Evolutionary conservation across 2,797 vertebrate species (phyloP).

Genomic region (Trachurus trachurus): DNA sequence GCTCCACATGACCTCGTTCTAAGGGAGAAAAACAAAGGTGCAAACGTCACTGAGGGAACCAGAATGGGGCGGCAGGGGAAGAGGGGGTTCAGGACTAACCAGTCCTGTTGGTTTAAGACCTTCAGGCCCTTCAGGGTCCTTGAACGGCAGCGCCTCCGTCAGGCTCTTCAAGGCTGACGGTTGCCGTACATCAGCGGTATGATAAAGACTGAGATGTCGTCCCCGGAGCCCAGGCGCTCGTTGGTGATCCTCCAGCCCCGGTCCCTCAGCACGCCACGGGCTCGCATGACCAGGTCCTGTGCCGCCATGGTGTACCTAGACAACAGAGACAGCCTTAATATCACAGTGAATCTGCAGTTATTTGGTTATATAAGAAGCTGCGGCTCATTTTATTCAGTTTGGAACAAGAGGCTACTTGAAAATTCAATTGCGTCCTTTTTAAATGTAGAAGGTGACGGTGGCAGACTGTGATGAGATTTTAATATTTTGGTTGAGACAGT

Average conservation of each 20-base stretch:
- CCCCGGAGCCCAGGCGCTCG: constrained; percentile 95
- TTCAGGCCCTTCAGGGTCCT: constrained; percentile 5
- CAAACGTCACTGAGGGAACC: constrained; percentile 36
- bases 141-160: not conserved
- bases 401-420: not conserved
- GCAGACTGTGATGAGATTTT: not conserved
- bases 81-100: constrained; percentile 24
- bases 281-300: constrained; percentile 98
- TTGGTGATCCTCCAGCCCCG: constrained; percentile 97
- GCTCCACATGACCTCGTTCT: constrained; percentile 12
- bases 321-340: not conserved
- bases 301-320: constrained; percentile 96
- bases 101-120: constrained; percentile 15
- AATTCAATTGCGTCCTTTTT: not conserved
- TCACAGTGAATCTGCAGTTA: no score
- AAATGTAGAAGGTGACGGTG: not conserved
- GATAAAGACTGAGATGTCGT: constrained; percentile 97
- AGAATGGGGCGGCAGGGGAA: not conserved
- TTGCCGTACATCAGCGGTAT: constrained; percentile 96
- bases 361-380: no score
- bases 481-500: not conserved
- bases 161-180: constrained; percentile 83
- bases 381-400: not conserved
- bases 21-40: constrained; percentile 33
- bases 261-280: constrained; percentile 94